Base-by-base conservation (phyloP, 2,797 vertebrate genomes). In the Alectoris magna region DNA sequence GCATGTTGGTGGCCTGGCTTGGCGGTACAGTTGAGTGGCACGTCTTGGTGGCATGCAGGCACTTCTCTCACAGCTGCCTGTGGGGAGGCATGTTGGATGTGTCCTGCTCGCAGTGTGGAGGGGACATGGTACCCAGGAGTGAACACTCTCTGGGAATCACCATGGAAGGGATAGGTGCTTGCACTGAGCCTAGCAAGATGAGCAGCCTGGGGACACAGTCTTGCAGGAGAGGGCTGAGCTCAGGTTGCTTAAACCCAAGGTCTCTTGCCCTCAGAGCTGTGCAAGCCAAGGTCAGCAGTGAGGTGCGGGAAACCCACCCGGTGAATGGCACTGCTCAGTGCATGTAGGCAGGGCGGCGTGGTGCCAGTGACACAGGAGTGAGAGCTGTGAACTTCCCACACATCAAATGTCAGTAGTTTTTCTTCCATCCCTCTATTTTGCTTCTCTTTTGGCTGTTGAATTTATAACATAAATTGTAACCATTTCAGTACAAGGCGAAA, bases 271-370 rank as follows among this genome's bases (percentile, higher is more conserved):
- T 59, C 48, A 6, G 48, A n/a, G 71, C 0, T 0, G 31, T 39
- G 74, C 77, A 75, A 69, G 66, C 21, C 53, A 21, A 73, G 68
- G 17, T 49, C 34, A n/a, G 67, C 9, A 29, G 59, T 3, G 2
- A 60, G 51, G 67, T 41, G 74, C 48, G 15, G 11, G 80, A 62
- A 70, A 26, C n/a, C 88, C 27, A 13, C 0, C 0, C 1, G 10
- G 36, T 55, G 69, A 86, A 5, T 0, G 0, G 27, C 41, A 39
- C 38, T 0, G 0, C 36, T 22, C 5, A 9, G 48, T 49, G 48
- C 7, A 8, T 53, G 27, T 10, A 6, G 51, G 15, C 51, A 53
- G 51, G 26, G 27, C 46, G 27, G 27, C 10, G 51, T 17, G 27
- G 51, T 53, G 51, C 49, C 49, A 51, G 7, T 14, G 13, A 27